Evolutionary conservation across 2,888 invertebrate species (phyloP).

Genomic region (Pseudococcus longispinus): DNA sequence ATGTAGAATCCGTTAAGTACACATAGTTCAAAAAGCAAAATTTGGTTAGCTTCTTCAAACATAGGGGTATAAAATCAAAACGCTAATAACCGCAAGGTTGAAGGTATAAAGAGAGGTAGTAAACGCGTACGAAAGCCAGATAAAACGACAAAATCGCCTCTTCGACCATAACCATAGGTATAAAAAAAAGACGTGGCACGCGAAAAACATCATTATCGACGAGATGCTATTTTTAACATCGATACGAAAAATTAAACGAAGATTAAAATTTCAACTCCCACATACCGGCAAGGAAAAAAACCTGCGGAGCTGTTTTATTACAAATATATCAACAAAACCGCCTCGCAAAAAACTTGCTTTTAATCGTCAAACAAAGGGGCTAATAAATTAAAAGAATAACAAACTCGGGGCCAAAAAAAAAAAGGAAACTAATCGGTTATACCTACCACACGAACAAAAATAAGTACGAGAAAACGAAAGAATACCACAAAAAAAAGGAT

Average conservation of each 20-base stretch:
- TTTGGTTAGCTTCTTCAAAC: conserved; percentile 13
- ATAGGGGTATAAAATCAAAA: background rate
- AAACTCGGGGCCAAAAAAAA: background rate
- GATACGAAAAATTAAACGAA: background rate
- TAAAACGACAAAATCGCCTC: background rate
- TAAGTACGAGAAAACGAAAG: background rate
- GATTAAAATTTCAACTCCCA: conserved; percentile 22
- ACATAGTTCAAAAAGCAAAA: background rate
- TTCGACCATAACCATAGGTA: background rate
- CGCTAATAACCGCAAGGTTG: background rate
- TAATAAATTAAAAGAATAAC: background rate
- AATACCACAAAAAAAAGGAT: background rate
- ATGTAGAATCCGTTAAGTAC: background rate
- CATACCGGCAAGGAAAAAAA: background rate
- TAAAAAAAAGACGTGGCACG: background rate
- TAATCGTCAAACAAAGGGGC: background rate
- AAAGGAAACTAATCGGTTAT: background rate
- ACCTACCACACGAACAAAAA: background rate
- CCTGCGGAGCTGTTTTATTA: background rate
- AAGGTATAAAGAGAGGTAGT: background rate
- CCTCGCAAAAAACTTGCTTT: background rate
- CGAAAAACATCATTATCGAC: background rate
- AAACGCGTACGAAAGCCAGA: background rate
- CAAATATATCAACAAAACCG: background rate
- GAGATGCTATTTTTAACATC: background rate